Evolutionary conservation across 92 coral and sea anemone species (phyloP), one percentile per base, ranked within the genome.

Genomic region (Galaxea fascicularis): DNA sequence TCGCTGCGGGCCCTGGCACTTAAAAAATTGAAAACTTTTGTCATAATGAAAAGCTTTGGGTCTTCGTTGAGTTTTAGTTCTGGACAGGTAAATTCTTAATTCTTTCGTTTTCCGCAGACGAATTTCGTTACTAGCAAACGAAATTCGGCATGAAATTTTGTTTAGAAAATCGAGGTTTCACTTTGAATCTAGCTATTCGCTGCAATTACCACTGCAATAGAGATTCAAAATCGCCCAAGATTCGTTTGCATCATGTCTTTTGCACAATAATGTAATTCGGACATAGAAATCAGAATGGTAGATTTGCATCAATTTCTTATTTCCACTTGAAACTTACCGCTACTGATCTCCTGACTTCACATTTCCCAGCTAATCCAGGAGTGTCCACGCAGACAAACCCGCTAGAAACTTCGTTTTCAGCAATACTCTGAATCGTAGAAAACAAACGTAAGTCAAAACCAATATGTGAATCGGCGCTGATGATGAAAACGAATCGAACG

Each of bases 391-490:
- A 53, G 59, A 53, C 18, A n/a, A 53, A 53, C 24, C 18, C 59
- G 59, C 59, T 4, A 53, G 24, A n/a, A 53, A 53, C 59, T 53
- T 53, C 59, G 59, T 64, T 64, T 64, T 29, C 70, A 64, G 70
- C 70, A 64, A 22, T 28, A 64, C 41, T 64, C 70, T 64, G 70
- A 64, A 64, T 64, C 70, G 70, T 64, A 64, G 70, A 64, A 64
- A 64, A 64, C 22, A 64, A 64, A 64, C 41, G 70, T 64, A 64
- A 25, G 70, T 29, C 39, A 64, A 64, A 64, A 64, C 31, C 31
- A 64, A 64, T 64, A 64, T 64, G 59, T n/a, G 59, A 53, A 53
- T 53, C 59, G 59, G 18, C 59, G 13, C 59, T 53, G 59, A 53
- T 8, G 59, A 53, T 53, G 59, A 53, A 53, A 53, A n/a, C n/a